Percentiles rank a stretch among this genome's conserved stretches.
Evolutionary conservation across 2,113 vertebrate species (phyloP).

Genomic region (Pedionomus torquatus): DNA sequence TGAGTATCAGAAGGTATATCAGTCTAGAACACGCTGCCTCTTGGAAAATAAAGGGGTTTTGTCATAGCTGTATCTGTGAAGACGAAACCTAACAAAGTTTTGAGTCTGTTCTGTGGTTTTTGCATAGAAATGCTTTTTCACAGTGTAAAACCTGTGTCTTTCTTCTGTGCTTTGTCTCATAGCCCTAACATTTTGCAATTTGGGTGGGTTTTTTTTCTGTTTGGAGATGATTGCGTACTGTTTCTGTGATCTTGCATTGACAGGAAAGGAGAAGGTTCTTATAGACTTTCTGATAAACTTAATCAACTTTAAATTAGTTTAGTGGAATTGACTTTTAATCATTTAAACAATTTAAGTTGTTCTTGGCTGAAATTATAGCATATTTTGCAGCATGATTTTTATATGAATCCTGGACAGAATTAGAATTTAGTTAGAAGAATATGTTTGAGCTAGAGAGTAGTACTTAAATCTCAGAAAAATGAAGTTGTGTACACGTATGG

Average conservation of each 20-base stretch:
- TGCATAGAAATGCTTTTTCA: neutral
- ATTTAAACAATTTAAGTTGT: neutral
- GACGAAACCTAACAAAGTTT: neutral
- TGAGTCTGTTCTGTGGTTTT: neutral
- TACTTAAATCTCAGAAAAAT: neutral
- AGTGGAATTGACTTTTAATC: too few relatives aligned
- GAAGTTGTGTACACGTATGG: neutral
- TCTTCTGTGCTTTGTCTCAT: neutral
- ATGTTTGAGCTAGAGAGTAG: neutral
- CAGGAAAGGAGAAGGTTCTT: neutral
- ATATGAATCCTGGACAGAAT: neutral
- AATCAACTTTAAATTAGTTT: too few relatives aligned
- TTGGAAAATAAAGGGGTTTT: neutral
- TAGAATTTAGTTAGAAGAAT: neutral
- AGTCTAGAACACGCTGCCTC: neutral
- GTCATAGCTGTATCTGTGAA: neutral
- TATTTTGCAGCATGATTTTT: neutral
- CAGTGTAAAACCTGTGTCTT: neutral
- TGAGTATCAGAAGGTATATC: neutral
- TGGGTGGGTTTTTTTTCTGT: neutral
- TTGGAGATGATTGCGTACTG: neutral
- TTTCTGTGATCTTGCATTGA: neutral
- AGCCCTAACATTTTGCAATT: neutral
- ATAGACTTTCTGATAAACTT: neutral
- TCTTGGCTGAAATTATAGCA: neutral